Evolutionary conservation across 2,888 invertebrate species (phyloP).

Genomic region (Coremacera marginata): DNA sequence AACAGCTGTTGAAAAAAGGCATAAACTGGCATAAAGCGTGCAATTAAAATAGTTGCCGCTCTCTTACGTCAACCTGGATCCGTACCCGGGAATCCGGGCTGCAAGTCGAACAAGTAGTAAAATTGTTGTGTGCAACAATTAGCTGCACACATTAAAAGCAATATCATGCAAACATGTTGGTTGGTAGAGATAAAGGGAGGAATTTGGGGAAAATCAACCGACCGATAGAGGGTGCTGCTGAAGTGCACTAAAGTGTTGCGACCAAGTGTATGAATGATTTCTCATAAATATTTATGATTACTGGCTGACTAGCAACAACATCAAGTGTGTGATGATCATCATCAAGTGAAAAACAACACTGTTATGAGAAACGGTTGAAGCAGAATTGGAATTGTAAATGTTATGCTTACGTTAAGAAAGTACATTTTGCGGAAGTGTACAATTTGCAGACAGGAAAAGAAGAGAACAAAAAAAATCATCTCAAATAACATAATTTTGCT

Average conservation of each 20-base stretch:
- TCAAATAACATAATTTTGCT: neutral
- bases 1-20: conserved; percentile 66
- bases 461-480: conserved; percentile 17
- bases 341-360: conserved; percentile 54
- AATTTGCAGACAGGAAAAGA: conserved; percentile 41
- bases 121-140: conserved; percentile 53
- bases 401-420: conserved; percentile 38
- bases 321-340: conserved; percentile 43
- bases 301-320: neutral
- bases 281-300: conserved; percentile 31
- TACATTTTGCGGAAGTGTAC: conserved; percentile 48
- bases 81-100: neutral
- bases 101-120: neutral
- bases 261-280: conserved; percentile 8
- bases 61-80: neutral
- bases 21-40: conserved; percentile 32
- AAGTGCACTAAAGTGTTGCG: neutral
- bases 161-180: conserved; percentile 55
- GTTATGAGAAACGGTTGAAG: conserved; percentile 62
- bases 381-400: conserved; percentile 62
- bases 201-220: neutral
- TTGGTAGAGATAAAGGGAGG: neutral
- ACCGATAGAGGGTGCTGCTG: neutral
- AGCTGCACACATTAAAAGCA: conserved; percentile 66
- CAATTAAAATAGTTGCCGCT: conserved; percentile 31